These are phyloP conservation scores for Drosophila truncata DNA, from an alignment of 1,140 invertebrate genomes.

Conservation along the genomic window DNA sequence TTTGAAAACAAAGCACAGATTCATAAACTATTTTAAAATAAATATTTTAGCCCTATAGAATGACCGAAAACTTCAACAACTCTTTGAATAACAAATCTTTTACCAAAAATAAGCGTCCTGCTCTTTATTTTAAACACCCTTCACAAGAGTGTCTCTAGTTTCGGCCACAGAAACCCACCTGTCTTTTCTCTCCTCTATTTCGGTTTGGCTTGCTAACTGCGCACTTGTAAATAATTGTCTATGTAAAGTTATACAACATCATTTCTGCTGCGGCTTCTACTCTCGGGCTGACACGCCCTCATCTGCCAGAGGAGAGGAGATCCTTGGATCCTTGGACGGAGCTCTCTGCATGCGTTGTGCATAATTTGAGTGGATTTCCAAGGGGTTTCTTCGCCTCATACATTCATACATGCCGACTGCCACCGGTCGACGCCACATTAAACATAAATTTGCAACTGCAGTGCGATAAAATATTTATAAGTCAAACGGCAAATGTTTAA, in stretches of 20 bases:
- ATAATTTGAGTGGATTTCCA: constrained; percentile 68
- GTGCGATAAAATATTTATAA: constrained; percentile 72
- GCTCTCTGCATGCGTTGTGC: constrained; percentile 52
- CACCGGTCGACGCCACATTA: constrained; percentile 25
- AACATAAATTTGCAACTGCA: constrained; percentile 46
- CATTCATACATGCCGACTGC: constrained; percentile 48
- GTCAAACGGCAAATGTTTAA: constrained; percentile 74
- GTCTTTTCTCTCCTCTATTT: constrained; percentile 5
- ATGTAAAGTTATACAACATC: constrained; percentile 77
- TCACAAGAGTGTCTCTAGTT: constrained; percentile 1
- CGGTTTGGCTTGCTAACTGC: constrained; percentile 44
- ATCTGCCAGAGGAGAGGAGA: neutral
- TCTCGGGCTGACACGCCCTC: constrained; percentile 1
- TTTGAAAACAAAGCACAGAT: neutral
- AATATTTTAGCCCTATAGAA: neutral
- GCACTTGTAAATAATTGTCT: constrained; percentile 81
- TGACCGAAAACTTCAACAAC: neutral
- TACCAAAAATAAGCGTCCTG: neutral
- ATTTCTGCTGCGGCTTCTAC: constrained; percentile 11
- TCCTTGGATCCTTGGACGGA: constrained; percentile 4
- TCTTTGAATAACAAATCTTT: neutral
- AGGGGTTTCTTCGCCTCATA: constrained; percentile 19
- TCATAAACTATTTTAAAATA: neutral
- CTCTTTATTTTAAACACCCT: neutral
- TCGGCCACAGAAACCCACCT: constrained; percentile 15